Evolutionary conservation across 2,797 vertebrate species (phyloP), one percentile per base, ranked within the genome.

Genomic region (Halcyon smyrnensis): DNA sequence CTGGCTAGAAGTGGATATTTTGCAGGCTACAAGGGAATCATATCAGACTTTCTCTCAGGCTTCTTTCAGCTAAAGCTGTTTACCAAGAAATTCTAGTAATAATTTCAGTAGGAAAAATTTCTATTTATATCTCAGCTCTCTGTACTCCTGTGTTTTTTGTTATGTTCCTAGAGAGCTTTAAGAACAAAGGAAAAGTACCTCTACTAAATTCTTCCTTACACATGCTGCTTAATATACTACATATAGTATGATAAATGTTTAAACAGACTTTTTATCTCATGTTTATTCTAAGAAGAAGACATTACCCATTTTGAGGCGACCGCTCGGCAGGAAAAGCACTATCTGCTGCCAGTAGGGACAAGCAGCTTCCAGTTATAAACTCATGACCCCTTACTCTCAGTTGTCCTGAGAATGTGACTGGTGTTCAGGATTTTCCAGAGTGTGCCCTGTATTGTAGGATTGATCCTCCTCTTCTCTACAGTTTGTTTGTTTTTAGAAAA

Each of bases 111-210:
- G 85, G 80, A 90, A 93, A 93, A 67, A 23, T 3, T 11, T 81
- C 54, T 96, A 73, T 95, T 95, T 90, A 84, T 94, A 95, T 51
- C 11, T 65, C 50, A 75, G 28, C 34, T 91, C 15, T 89, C 78
- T 78, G n/a, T 57, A 17, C 48, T 96, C 37, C 48, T 0, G 11
- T 75, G 20, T 46, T 89, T 85, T 90, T 87, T 89, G 12, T 92
- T 91, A 43, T 57, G 51, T 95, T 96, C 93, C 91, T 95, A 82
- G 93, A 95, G 83, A 90, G 80, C 89, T 88, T 70, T 62, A 82
- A 64, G 67, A 93, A 57, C 1, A 9, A 90, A 90, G 18, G 43
- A 60, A 88, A 89, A 89, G 68, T 64, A 39, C 4, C 2, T 82
- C 27, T 88, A 70, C 51, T 8, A 11, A 71, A 84, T 30, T 84